phyloP scores from a whole-genome alignment of 1,140 invertebrate species.

The Cyclargus thomasi region DNA sequence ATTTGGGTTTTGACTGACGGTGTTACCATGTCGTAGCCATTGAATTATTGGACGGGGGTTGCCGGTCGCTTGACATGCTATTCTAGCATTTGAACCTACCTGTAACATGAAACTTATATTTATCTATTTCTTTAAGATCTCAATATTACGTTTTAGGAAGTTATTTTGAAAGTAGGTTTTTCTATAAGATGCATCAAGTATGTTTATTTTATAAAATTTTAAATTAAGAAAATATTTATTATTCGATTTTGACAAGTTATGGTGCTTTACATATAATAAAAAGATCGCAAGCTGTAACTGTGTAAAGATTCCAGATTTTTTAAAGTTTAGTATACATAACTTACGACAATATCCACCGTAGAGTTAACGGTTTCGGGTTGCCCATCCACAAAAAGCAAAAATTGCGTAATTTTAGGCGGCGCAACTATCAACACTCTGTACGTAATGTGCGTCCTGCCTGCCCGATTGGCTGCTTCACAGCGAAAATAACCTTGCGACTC shows the following conservation, averaged over 20 bases:
- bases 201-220: too few relatives aligned
- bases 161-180: too few relatives aligned
- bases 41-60: slow-evolving; percentile 48
- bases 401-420: slow-evolving; percentile 31
- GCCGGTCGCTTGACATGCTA: slow-evolving; percentile 53
- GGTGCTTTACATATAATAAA: too few relatives aligned
- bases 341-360: slow-evolving; percentile 38
- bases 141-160: too few relatives aligned
- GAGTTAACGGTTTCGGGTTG: slow-evolving; percentile 29
- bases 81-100: slow-evolving; percentile 35
- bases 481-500: slow-evolving; percentile 41
- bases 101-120: slow-evolving; percentile 29
- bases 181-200: too few relatives aligned
- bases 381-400: slow-evolving; percentile 32
- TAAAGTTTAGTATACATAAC: slow-evolving; percentile 19
- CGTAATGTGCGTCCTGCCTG: slow-evolving; percentile 38
- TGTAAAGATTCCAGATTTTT: neutral
- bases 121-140: too few relatives aligned
- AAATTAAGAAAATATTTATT: too few relatives aligned
- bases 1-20: slow-evolving; percentile 36
- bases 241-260: too few relatives aligned
- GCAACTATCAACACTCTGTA: slow-evolving; percentile 45
- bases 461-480: slow-evolving; percentile 49
- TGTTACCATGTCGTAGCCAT: slow-evolving; percentile 56
- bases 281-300: slow-evolving; percentile 11